A percentile compares a stretch with the other conserved stretches of the same genome.
phyloP scores from a whole-genome alignment of 2,888 invertebrate species.

The Drosophila anomelani region DNA sequence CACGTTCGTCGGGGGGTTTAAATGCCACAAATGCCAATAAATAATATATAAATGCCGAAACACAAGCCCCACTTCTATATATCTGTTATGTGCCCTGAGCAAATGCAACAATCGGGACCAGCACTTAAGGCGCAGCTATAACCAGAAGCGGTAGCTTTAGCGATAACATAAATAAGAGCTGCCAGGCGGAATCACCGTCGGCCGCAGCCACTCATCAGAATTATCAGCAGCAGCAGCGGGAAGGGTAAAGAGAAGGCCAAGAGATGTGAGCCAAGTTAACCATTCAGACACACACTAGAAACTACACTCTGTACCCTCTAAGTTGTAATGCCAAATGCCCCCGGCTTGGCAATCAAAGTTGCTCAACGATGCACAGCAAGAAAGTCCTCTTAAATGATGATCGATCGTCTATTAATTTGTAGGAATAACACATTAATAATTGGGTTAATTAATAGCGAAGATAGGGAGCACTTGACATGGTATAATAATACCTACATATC shows the following conservation, averaged over 20 bases:
- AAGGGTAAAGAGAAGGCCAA: background rate
- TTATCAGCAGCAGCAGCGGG: slow-evolving; percentile 1
- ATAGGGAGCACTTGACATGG: background rate
- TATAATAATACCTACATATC: background rate
- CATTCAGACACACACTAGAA: slow-evolving; percentile 34
- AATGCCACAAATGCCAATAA: slow-evolving; percentile 34
- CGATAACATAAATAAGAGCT: slow-evolving; percentile 55
- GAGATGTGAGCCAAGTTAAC: slow-evolving; percentile 60
- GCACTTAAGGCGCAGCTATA: slow-evolving; percentile 12
- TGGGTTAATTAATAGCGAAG: background rate
- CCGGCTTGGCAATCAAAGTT: slow-evolving; percentile 70
- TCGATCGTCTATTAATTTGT: slow-evolving; percentile 13
- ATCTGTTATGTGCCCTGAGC: slow-evolving; percentile 37
- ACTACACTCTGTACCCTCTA: background rate
- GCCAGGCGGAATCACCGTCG: slow-evolving; percentile 45
- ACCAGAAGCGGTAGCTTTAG: slow-evolving; percentile 26
- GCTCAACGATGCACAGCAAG: slow-evolving; percentile 11
- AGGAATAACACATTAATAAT: background rate
- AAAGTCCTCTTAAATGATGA: slow-evolving; percentile 18
- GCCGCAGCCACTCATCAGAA: slow-evolving; percentile 52
- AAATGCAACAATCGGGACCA: slow-evolving; percentile 35
- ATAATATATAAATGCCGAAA: slow-evolving; percentile 17
- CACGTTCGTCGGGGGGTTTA: slow-evolving; percentile 57
- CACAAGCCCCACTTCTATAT: slow-evolving; percentile 42
- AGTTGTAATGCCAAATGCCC: slow-evolving; percentile 56